phyloP scores from a whole-genome alignment of 2,888 invertebrate genomes.

The Pardosa pseudoannulata region DNA sequence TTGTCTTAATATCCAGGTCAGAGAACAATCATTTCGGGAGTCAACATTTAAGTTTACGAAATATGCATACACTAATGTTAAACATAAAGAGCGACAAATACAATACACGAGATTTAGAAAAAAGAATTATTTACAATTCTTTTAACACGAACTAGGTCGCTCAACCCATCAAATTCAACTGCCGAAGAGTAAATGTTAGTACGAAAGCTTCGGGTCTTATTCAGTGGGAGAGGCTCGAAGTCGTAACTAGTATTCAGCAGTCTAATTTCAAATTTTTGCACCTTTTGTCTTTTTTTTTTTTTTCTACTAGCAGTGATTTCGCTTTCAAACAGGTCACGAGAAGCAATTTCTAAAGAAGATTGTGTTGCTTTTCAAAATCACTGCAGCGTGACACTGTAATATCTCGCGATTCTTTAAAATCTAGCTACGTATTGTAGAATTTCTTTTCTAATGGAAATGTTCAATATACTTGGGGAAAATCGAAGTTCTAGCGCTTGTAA shows the following conservation, averaged over 20 bases:
- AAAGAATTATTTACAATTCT: slow-evolving; percentile 6
- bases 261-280: background rate
- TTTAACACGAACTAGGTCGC: slow-evolving; percentile 49
- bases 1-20: background rate
- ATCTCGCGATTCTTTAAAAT: background rate
- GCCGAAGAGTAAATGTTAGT: background rate
- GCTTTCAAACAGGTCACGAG: slow-evolving; percentile 8
- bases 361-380: background rate
- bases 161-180: background rate
- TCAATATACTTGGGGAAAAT: background rate
- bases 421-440: background rate
- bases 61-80: background rate
- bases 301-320: background rate
- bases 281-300: background rate
- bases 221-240: background rate
- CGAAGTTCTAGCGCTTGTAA: background rate
- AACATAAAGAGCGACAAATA: background rate
- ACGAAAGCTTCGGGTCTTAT: background rate
- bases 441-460: background rate
- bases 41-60: background rate
- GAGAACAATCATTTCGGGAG: background rate
- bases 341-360: background rate
- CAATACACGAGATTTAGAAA: background rate
- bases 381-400: background rate
- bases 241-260: background rate